Base-by-base conservation (phyloP, 23 tunicate species). In the Trididemnum nubilum region DNA sequence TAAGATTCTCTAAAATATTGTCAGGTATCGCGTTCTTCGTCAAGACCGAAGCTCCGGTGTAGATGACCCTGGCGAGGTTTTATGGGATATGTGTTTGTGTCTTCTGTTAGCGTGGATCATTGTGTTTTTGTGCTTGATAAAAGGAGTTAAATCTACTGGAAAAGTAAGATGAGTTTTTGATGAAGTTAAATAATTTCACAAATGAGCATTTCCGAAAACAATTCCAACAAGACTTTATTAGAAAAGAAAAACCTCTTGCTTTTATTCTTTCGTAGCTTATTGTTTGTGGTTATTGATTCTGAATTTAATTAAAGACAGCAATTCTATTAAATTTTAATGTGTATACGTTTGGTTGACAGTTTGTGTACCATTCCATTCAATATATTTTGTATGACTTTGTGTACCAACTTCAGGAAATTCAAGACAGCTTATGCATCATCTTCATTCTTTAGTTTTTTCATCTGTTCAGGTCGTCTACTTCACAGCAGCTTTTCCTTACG, bases 101-200 rank as follows among this genome's bases (percentile, higher is more conserved):
- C 78, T 93, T 5, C 73, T 93, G 22, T 72, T 93, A 26, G 93
- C 98, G 21, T 93, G 98, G 98, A 87, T 93, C 26, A 80, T 93
- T 57, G 93, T 93, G 1, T 87, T 83, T 74, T 30, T 72, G 18
- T 93, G 98, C 73, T 67, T 93, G 31, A 81, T 81, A 74, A 93
- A 93, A 84, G 98, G 98, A 54, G 98, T 93, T 0, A 93, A 93
- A 65, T 85, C 90, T 18, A 80, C 93, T 0, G 98, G 98, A 65
- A 93, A 93, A 52, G 98, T 92, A 70, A 67, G 63, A n/a, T n/a
- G n/a, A n/a, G n/a, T n/a, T n/a, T n/a, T n/a, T n/a, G 22, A 33
- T 19, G 19, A n/a, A n/a, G n/a, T n/a, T n/a, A n/a, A 19, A 65
- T 19, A 65, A 19, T 19, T 19, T 19, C 23, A 65, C 12, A 22